phyloP scores from a whole-genome alignment of 2,113 vertebrate species.

The Athene noctua region DNA sequence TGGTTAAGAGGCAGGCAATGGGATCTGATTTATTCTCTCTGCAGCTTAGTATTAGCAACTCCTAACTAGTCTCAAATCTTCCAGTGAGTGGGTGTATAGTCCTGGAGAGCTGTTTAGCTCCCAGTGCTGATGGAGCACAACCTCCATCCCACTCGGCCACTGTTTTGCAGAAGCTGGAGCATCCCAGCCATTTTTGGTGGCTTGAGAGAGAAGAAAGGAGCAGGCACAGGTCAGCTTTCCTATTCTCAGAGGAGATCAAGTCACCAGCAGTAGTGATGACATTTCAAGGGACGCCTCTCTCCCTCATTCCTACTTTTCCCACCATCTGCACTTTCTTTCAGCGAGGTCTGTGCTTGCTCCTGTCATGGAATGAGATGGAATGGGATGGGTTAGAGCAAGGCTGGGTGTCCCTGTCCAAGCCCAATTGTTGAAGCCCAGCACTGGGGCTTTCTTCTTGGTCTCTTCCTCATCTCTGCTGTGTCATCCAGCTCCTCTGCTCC shows the following conservation, averaged over 20 bases:
- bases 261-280: background rate
- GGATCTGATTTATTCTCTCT: background rate
- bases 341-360: background rate
- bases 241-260: background rate
- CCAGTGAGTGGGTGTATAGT: background rate
- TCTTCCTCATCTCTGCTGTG: background rate
- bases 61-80: background rate
- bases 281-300: background rate
- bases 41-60: background rate
- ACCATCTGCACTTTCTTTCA: background rate
- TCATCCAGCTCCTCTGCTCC: background rate
- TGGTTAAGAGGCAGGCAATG: background rate
- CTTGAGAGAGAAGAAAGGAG: background rate
- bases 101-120: background rate
- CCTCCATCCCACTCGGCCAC: background rate
- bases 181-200: background rate
- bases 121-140: background rate
- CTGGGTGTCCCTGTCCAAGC: background rate
- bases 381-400: background rate
- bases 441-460: background rate
- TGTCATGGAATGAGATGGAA: background rate
- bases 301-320: background rate
- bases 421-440: background rate
- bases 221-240: accelerated
- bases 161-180: background rate